phyloP scores from a whole-genome alignment of 1,140 invertebrate species.

The Chrysoperla carnea region DNA sequence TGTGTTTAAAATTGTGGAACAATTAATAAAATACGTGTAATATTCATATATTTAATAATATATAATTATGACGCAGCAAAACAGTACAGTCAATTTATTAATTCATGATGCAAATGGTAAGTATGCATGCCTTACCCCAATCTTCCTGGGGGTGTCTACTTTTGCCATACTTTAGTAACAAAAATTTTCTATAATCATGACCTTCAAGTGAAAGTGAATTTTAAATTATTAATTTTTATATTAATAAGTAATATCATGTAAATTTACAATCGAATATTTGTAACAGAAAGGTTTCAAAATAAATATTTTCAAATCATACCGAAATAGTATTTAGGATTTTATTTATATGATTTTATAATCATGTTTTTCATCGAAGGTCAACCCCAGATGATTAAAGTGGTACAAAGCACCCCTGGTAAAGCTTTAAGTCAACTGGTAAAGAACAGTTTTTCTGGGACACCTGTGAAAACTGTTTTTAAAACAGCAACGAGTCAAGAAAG shows the following conservation, averaged over 20 bases:
- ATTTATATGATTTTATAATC: no score
- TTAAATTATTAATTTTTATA: no score
- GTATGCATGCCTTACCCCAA: constrained; percentile 16
- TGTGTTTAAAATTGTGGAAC: constrained; percentile 5
- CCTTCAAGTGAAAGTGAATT: no score
- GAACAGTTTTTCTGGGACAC: constrained; percentile 1
- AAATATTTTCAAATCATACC: no score
- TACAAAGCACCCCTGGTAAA: constrained; percentile 22
- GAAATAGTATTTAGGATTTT: no score
- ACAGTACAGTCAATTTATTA: constrained; percentile 40
- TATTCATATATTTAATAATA: constrained; percentile 1
- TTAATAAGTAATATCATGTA: no score
- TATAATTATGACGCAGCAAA: constrained; percentile 33
- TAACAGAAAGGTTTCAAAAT: no score
- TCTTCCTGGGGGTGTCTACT: no score
- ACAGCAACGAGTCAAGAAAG: constrained; percentile 9
- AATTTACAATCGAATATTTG: no score
- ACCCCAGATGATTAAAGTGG: constrained; percentile 44
- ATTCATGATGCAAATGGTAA: constrained; percentile 47
- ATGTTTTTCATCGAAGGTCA: constrained; percentile 27
- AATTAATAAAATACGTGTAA: neutral
- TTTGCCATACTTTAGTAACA: no score
- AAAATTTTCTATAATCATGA: no score
- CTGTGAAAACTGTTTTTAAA: constrained; percentile 16
- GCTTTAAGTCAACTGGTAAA: constrained; percentile 9